Conservation (phyloP, 2,888 invertebrate species). For the Polymixis lichenea region DNA sequence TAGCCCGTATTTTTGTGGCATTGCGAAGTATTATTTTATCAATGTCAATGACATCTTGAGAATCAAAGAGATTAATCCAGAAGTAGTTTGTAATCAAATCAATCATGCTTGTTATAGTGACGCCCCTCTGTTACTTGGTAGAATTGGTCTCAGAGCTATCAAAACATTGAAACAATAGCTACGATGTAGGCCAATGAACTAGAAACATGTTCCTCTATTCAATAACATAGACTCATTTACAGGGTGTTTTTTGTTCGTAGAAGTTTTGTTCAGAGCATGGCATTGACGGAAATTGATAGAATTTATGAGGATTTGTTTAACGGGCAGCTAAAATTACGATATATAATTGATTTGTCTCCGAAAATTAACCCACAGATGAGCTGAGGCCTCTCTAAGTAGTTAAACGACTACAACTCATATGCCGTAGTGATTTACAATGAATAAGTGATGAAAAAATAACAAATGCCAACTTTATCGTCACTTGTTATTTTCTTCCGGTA, state of each 20-base stretch:
- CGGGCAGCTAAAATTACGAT: neutral
- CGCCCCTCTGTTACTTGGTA: neutral
- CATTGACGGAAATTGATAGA: neutral
- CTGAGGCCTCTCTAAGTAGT: too few species aligned
- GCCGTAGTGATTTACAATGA: neutral
- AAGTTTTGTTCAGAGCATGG: neutral
- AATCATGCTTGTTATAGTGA: neutral
- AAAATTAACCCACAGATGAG: neutral
- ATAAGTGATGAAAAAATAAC: neutral
- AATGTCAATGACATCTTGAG: neutral
- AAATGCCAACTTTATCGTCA: neutral
- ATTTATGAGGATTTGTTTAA: neutral
- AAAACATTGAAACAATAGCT: constrained; percentile 46
- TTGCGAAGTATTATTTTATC: neutral
- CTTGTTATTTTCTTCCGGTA: neutral
- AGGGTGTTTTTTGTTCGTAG: constrained; percentile 15
- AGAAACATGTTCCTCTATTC: constrained; percentile 42
- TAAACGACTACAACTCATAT: neutral
- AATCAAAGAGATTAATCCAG: neutral
- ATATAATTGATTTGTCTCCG: neutral
- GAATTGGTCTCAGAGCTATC: neutral
- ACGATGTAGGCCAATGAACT: constrained; percentile 52
- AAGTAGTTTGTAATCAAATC: constrained; percentile 6
- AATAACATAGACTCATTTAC: constrained; percentile 11
- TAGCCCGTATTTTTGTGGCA: neutral